Base-by-base conservation (phyloP, 1,140 invertebrate genomes). In the Campodea augens region DNA sequence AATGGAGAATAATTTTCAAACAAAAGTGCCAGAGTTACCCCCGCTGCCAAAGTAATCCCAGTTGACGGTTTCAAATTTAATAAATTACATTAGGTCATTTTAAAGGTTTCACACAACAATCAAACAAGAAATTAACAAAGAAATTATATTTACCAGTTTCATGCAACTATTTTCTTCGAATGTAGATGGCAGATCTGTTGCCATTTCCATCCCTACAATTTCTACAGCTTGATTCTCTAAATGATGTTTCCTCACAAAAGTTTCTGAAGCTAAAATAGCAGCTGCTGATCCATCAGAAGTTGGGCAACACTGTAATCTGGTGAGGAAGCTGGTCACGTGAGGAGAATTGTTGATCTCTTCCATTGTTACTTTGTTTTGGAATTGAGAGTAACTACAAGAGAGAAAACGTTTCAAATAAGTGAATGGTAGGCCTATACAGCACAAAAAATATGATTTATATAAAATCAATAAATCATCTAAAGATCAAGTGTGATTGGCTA, bases 281-380 rank as follows among this genome's bases (percentile, higher is more conserved):
- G 90, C 90, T 19, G 85, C 93, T 15, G 88, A 75, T 7, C 93
- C 93, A 68, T 98, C 91, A 23, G 90, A 95, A 1, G 92, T 98
- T 19, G 93, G 93, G 60, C 91, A 96, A 60, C 93, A 97, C 57
- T 95, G 89, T 12, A 97, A 65, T 60, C 95, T 93, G 5, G 92
- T 97, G 12, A 98, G 64, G 0, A 89, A 86, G 7, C 81, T 86
- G 60, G 79, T 87, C 32, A 98, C 74, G 56, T 71, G 71, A 3
- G 83, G 81, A 0, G 91, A 88, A 15, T 78, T 74, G 58, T 82
- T 66, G 43, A 97, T 85, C 62, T 97, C 75, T 45, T 97, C 80
- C 36, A 97, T 62, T 7, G 75, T 76, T 58, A 95, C 95, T 55
- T 87, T 81, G 45, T 84, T 75, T 60, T 78, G 79, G 56, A 92